Conservation (phyloP, 2,888 invertebrate species). For the Agonopterix arenella region DNA sequence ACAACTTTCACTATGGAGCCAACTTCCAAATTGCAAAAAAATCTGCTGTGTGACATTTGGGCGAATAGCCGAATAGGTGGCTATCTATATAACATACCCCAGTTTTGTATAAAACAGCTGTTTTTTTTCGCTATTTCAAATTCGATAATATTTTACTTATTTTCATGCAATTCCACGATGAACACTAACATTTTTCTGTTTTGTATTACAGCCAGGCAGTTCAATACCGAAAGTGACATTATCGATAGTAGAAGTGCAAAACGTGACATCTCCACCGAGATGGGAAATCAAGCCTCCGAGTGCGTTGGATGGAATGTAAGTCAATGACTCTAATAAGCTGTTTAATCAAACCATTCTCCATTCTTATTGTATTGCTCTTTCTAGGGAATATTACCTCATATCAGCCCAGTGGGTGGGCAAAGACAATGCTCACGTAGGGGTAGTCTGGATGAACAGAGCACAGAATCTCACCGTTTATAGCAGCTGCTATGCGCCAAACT, state of each 20-base stretch:
- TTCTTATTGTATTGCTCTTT: slow-evolving; percentile 19
- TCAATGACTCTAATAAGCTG: slow-evolving; percentile 22
- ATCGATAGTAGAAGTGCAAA: slow-evolving; percentile 87
- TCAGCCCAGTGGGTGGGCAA: slow-evolving; percentile 93
- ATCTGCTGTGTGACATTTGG: too few relatives aligned
- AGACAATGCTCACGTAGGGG: slow-evolving; percentile 86
- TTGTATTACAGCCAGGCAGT: slow-evolving; percentile 83
- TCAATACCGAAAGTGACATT: slow-evolving; percentile 90
- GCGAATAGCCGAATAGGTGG: too few relatives aligned
- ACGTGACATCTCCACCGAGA: slow-evolving; percentile 79
- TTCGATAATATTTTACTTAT: too few relatives aligned
- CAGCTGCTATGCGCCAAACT: slow-evolving; percentile 88
- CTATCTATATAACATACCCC: too few relatives aligned
- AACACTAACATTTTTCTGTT: background rate
- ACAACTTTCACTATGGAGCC: too few relatives aligned
- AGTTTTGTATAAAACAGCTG: too few relatives aligned
- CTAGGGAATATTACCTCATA: slow-evolving; percentile 94
- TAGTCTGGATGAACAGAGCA: slow-evolving; percentile 95
- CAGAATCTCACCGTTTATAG: slow-evolving; percentile 94
- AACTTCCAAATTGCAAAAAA: too few relatives aligned
- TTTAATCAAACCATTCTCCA: background rate
- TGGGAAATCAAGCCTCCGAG: slow-evolving; percentile 85
- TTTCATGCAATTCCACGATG: too few relatives aligned
- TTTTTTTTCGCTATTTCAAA: too few relatives aligned
- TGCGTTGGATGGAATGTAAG: slow-evolving; percentile 88